Percentiles rank a stretch among this genome's conserved stretches.
phyloP scores from a whole-genome alignment of 2,113 vertebrate species.

The Esox niger region DNA sequence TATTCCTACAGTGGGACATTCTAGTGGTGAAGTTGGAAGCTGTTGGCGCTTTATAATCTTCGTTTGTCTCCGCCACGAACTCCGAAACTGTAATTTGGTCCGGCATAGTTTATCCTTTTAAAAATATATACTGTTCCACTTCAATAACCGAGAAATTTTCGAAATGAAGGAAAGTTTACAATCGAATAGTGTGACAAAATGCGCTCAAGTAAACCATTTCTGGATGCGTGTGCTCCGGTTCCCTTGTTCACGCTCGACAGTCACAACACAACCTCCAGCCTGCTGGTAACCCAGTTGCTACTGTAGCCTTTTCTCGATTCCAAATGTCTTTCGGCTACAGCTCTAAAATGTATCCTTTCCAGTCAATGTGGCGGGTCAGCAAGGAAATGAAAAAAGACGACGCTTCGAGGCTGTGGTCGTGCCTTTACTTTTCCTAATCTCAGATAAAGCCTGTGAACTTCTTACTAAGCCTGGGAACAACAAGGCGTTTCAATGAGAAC shows the following conservation, averaged over 20 bases:
- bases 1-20: slow-evolving; percentile 95
- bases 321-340: not conserved
- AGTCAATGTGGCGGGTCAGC: slow-evolving; percentile 2
- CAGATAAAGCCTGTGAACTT: slow-evolving; percentile 29
- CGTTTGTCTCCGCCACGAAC: slow-evolving; percentile 97
- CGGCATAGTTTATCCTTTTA: slow-evolving; percentile 79
- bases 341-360: not conserved
- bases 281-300: slow-evolving; percentile 18
- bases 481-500: slow-evolving; percentile 63
- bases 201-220: slow-evolving; percentile 60
- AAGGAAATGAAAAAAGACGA: not conserved
- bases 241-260: slow-evolving; percentile 27
- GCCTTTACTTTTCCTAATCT: slow-evolving; percentile 3
- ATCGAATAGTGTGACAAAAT: slow-evolving; percentile 31
- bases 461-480: slow-evolving; percentile 42
- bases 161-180: slow-evolving; percentile 43
- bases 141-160: not conserved
- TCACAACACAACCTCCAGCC: slow-evolving; percentile 23
- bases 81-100: slow-evolving; percentile 97
- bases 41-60: slow-evolving; percentile 97
- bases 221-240: slow-evolving; percentile 38
- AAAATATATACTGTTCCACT: not conserved
- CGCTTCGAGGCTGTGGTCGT: not conserved
- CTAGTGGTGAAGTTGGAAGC: slow-evolving; percentile 98
- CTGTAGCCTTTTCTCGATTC: slow-evolving; percentile 8